Evolutionary conservation across 2,113 vertebrate genomes (phyloP).

Genomic region (Podiceps cristatus): DNA sequence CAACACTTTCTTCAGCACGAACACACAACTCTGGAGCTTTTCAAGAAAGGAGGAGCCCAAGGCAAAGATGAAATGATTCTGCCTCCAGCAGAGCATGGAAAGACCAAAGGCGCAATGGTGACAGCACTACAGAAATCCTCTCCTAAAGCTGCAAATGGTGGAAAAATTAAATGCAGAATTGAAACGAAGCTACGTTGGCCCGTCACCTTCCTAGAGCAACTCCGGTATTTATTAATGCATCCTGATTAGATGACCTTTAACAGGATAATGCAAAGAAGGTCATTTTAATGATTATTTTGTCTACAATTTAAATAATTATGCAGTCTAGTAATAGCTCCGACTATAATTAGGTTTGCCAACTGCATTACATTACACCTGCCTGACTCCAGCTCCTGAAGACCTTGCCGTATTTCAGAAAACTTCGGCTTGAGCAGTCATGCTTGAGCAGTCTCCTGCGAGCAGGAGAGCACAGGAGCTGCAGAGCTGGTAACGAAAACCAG

Average conservation of each 20-base stretch:
- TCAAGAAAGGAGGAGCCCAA: background rate
- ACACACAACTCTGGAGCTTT: background rate
- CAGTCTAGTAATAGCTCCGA: background rate
- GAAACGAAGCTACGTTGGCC: background rate
- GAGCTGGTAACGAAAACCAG: fast-evolving
- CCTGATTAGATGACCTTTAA: conserved; percentile 52
- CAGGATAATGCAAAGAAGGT: conserved; percentile 45
- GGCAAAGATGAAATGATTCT: background rate
- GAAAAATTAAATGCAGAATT: background rate
- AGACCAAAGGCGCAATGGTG: fast-evolving
- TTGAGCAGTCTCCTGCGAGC: background rate
- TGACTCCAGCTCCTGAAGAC: background rate
- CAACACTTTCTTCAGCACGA: background rate
- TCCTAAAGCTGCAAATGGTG: background rate
- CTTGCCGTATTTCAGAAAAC: background rate
- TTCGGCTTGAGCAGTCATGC: background rate
- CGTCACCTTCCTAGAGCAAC: background rate
- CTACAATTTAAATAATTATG: conserved; percentile 63
- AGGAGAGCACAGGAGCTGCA: background rate
- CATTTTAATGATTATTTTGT: conserved; percentile 48
- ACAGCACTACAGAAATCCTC: background rate
- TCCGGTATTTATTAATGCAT: background rate
- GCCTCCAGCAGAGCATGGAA: background rate
- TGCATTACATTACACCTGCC: conserved; percentile 2
- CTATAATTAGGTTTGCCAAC: conserved; percentile 50